phyloP scores from a whole-genome alignment of 1,140 invertebrate genomes.

The Euura saliciscinereae region DNA sequence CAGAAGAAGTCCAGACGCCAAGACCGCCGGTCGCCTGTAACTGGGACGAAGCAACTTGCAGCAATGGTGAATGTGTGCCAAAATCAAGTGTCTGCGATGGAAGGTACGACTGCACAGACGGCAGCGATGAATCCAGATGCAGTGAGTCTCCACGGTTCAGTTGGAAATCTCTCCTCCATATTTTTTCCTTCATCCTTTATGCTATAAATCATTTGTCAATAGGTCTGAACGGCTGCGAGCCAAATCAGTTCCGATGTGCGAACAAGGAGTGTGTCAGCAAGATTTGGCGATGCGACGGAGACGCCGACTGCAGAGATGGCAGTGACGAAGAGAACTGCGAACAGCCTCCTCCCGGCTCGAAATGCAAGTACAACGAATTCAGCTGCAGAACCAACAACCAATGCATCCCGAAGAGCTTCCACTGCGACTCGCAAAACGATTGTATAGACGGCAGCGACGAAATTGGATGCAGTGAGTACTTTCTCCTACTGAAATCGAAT shows the following conservation, averaged over 20 bases:
- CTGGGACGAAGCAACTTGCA: constrained; percentile 85
- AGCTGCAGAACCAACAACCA: constrained; percentile 78
- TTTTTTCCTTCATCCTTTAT: constrained; percentile 17
- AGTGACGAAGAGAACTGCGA: constrained; percentile 79
- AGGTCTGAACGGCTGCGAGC: constrained; percentile 79
- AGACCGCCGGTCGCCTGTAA: constrained; percentile 68
- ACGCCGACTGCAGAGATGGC: constrained; percentile 93
- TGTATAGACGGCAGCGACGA: constrained; percentile 91
- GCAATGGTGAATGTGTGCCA: constrained; percentile 89
- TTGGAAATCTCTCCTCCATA: not conserved
- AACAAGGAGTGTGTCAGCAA: constrained; percentile 91
- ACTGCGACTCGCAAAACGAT: constrained; percentile 90
- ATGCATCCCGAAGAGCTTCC: constrained; percentile 92
- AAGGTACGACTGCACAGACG: constrained; percentile 80
- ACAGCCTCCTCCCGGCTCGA: constrained; percentile 64
- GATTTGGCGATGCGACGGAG: constrained; percentile 90
- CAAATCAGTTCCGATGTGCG: constrained; percentile 89
- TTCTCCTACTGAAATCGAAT: constrained; percentile 3
- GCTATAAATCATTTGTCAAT: constrained; percentile 10
- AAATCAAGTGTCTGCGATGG: constrained; percentile 84
- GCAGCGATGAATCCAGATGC: constrained; percentile 89
- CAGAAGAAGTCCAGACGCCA: constrained; percentile 54
- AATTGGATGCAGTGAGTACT: constrained; percentile 83
- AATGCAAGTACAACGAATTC: constrained; percentile 83
- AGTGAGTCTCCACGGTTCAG: constrained; percentile 63